Evolutionary conservation across 2,888 invertebrate species (phyloP), one percentile per base, ranked within the genome.

Genomic region (Cheilosia vulpina): DNA sequence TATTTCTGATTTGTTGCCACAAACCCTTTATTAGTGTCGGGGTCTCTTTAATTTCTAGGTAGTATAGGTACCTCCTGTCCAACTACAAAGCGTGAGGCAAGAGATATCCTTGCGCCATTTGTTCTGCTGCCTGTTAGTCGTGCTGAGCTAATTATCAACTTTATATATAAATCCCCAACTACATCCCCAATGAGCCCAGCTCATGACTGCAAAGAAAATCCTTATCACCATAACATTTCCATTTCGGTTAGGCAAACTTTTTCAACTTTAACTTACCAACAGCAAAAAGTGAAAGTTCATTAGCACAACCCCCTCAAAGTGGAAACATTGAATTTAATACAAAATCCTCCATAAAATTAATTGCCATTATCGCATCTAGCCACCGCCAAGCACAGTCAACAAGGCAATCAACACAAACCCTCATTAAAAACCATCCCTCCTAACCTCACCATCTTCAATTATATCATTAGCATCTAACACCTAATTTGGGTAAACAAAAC

Each of bases 241-340:
- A 13, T 13, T 19, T 50, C 50, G 34, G 34, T 47, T 34, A 6
- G 15, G 21, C 13, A 27, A 71, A 50, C 58, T 38, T 47, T 38
- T 31, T 19, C 41, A 60, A 50, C 60, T 52, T 15, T 58, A 24
- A 60, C 53, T 63, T 65, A 47, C 11, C 34, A 45, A 41, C 3
- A 38, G 13, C 13, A 38, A 38, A 76, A 57, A 41, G 6, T 31
- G 34, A 58, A 58, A 57, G 47, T 57, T 69, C 58, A 69, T 69
- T 38, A 41, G 50, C 63, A 55, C 57, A 17, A 24, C 17, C 66
- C 31, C n/a, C 27, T 65, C 19, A 68, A 60, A 76, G 76, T 68
- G 76, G 41, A 65, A 69, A 58, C 65, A 69, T 69, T 31, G 43
- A 55, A 76, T 76, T 69, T 60, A 71, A 77, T 76, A 63, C 47